phyloP scores from a whole-genome alignment of 2,888 invertebrate species.

The Drosophila flavopinicola region DNA sequence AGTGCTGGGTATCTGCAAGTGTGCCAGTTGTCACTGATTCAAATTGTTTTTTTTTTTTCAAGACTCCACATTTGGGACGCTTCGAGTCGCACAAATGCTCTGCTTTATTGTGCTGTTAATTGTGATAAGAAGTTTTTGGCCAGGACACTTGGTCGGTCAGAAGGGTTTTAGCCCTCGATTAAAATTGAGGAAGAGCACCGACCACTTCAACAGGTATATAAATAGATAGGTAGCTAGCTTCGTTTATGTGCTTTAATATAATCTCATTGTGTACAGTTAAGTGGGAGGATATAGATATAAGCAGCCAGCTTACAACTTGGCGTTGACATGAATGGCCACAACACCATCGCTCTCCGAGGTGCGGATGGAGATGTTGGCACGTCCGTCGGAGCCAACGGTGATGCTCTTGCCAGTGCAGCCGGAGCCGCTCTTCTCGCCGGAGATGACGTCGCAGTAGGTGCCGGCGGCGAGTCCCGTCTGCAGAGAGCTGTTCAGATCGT shows the following conservation, averaged over 20 bases:
- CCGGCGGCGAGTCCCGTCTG: slow-evolving; percentile 91
- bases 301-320: slow-evolving; percentile 78
- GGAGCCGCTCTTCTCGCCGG: slow-evolving; percentile 86
- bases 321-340: slow-evolving; percentile 88
- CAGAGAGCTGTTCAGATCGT: slow-evolving; percentile 86
- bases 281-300: too few species aligned
- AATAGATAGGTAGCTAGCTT: slow-evolving; percentile 17
- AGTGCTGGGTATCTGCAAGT: neutral
- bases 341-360: slow-evolving; percentile 86
- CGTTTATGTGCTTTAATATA: slow-evolving; percentile 39
- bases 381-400: slow-evolving; percentile 74
- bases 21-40: too few species aligned
- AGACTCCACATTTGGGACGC: neutral
- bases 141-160: slow-evolving; percentile 7
- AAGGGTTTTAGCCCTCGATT: slow-evolving; percentile 13
- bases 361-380: slow-evolving; percentile 69
- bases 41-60: neutral
- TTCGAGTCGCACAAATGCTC: slow-evolving; percentile 24
- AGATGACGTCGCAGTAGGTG: slow-evolving; percentile 93
- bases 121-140: slow-evolving; percentile 19
- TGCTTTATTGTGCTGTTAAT: slow-evolving; percentile 23
- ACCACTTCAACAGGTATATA: slow-evolving; percentile 17
- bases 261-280: slow-evolving; percentile 12
- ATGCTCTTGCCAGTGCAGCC: slow-evolving; percentile 79
- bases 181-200: slow-evolving; percentile 2